Conservation (phyloP, 2,888 invertebrate species). For the Proisotoma minuta region DNA sequence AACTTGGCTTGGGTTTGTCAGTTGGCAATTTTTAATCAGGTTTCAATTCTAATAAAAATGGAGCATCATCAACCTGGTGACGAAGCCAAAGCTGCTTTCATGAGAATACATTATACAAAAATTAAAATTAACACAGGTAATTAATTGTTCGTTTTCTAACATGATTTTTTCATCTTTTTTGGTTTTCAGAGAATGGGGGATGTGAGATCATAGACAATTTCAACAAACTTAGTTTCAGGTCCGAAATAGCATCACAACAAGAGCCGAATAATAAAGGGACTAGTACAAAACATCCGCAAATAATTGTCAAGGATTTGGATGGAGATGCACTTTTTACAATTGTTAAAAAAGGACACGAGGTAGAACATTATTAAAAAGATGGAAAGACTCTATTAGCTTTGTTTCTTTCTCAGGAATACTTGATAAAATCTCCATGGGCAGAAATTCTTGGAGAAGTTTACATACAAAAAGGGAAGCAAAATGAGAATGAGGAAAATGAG, state of each 20-base stretch:
- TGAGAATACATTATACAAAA: conserved; percentile 4
- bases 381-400: not conserved
- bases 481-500: not conserved
- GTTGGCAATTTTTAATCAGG: too few species aligned
- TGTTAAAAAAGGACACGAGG: not conserved
- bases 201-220: conserved; percentile 11
- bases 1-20: too few species aligned
- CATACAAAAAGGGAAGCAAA: too few species aligned
- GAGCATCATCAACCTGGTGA: too few species aligned
- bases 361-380: not conserved
- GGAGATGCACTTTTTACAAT: not conserved
- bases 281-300: too few species aligned
- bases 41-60: too few species aligned
- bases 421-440: not conserved
- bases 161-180: not conserved
- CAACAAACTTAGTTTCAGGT: not conserved
- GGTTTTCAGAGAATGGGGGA: not conserved
- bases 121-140: conserved; percentile 4
- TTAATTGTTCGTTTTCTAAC: not conserved
- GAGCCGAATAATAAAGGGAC: not conserved
- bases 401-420: not conserved
- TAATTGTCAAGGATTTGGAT: not conserved
- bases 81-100: not conserved
- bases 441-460: not conserved
- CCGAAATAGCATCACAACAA: not conserved